These are phyloP conservation scores for Scatophagus argus DNA, from an alignment of 2,113 vertebrate genomes.

Conservation along the genomic window DNA sequence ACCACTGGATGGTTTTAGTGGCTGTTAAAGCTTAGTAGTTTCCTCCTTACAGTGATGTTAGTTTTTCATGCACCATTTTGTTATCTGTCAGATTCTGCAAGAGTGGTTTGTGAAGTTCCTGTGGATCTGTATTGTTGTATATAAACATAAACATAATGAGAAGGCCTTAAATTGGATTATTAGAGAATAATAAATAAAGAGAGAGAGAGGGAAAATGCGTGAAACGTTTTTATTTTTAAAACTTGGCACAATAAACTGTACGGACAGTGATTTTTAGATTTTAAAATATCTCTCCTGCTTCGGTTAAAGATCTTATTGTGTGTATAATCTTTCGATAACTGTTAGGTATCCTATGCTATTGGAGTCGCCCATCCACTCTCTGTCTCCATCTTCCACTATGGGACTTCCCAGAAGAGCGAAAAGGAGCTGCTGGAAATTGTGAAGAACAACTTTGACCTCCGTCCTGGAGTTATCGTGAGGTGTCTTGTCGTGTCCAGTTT, in stretches of 20 bases:
- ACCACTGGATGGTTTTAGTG: no score
- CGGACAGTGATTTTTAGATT: no score
- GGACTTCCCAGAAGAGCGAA: conserved; percentile 94
- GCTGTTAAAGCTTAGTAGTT: no score
- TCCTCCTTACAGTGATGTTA: no score
- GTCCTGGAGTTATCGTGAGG: conserved; percentile 97
- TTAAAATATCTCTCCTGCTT: not conserved
- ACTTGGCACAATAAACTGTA: not conserved
- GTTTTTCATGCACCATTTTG: no score
- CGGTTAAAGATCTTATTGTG: not conserved
- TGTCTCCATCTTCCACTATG: conserved; percentile 97
- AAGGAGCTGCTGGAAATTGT: conserved; percentile 93
- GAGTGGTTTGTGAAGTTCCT: no score
- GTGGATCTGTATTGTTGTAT: no score
- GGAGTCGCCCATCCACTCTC: conserved; percentile 94
- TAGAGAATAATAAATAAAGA: no score
- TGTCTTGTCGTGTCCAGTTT: conserved; percentile 66
- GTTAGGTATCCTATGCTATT: conserved; percentile 94
- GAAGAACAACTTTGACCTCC: conserved; percentile 96
- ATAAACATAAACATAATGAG: not conserved
- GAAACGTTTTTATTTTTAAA: no score
- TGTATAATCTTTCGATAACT: not conserved
- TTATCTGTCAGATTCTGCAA: no score
- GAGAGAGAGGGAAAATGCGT: no score
- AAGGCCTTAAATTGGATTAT: no score